Percentiles rank a stretch among this genome's conserved stretches.
Conservation (phyloP, 2,797 vertebrate species). For the Serranus cabrilla region DNA sequence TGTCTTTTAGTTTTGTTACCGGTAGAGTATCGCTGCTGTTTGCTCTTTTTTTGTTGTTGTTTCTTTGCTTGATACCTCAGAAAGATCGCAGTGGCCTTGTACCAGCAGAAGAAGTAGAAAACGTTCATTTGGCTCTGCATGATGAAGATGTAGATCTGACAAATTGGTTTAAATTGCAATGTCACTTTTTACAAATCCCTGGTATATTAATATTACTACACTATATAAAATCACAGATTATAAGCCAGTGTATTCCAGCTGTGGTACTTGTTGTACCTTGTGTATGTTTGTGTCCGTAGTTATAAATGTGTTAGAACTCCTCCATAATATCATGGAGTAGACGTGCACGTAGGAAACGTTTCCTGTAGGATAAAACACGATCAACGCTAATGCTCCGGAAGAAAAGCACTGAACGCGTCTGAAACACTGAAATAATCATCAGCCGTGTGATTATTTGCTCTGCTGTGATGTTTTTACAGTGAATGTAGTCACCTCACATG, state of each 20-base stretch:
- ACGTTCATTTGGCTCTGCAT: slow-evolving; percentile 58
- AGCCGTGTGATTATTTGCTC: slow-evolving; percentile 46
- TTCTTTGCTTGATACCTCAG: slow-evolving; percentile 80
- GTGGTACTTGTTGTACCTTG: slow-evolving; percentile 55
- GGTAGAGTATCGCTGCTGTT: slow-evolving; percentile 28
- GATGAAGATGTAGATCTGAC: slow-evolving; percentile 46
- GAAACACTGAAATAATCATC: slow-evolving; percentile 48
- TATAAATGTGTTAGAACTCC: slow-evolving; percentile 73
- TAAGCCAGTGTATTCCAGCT: slow-evolving; percentile 49
- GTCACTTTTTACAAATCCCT: slow-evolving; percentile 58
- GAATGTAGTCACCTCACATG: slow-evolving; percentile 51
- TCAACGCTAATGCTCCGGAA: slow-evolving; percentile 55
- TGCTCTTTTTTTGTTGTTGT: slow-evolving; percentile 46
- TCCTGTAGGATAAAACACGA: slow-evolving; percentile 50
- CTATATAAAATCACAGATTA: slow-evolving; percentile 59
- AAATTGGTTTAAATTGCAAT: slow-evolving; percentile 52
- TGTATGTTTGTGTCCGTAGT: slow-evolving; percentile 68
- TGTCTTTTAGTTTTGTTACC: slow-evolving; percentile 39
- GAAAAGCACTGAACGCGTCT: slow-evolving; percentile 52
- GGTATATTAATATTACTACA: slow-evolving; percentile 48
- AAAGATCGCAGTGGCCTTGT: slow-evolving; percentile 69
- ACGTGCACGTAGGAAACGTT: slow-evolving; percentile 68
- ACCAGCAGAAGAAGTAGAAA: slow-evolving; percentile 52
- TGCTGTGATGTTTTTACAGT: slow-evolving; percentile 58
- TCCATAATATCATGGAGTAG: slow-evolving; percentile 74